Base-by-base conservation (phyloP, 2,888 invertebrate species). In the Trichopria drosophilae region DNA sequence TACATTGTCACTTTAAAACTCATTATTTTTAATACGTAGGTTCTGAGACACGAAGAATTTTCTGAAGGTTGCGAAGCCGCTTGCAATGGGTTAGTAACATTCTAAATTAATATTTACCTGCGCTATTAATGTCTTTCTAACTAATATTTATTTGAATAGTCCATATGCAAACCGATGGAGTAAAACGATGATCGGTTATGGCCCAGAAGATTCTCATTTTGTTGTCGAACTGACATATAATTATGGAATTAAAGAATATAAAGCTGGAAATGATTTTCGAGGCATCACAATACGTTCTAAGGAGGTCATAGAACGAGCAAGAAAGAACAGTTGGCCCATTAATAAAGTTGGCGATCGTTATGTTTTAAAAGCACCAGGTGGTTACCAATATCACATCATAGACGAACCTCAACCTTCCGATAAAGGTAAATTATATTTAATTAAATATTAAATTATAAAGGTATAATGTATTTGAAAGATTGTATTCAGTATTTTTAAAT, bases 121-220 rank as follows among this genome's bases (percentile, higher is more conserved):
- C 12, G 15, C 41, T 23, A 7, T 19, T 29, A 36, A 20, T 18
- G 3, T 12, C 37, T 24, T 42, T 24, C 5, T 6, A 44, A 4
- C 12, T 36, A 22, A 36, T 40, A 16, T 28, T 39, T 5, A 15
- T 40, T 32, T 45, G 77, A 78, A 23, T 71, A 95, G 96, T n/a
- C 96, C 96, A 1, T 98, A 97, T 69, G 93, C 91, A 65, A 95
- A 94, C 66, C 87, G 92, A 62, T 99, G 99, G 99, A 96, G 96
- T 72, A 99, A 99, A 79, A 97, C 98, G 0, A 99, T 99, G 98
- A 84, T 98, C 35, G 99, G 98, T 1, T 99, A 96, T 77, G 98
- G 98, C 0, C 86, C 91, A 1, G 99, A 99, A 78, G 90, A 93
- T 64, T 82, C 84, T 43, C 91, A 98, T 77, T 99, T 98, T 79